Evolutionary conservation across 2,888 invertebrate genomes (phyloP).

Genomic region (Holacanthella duospinosa): DNA sequence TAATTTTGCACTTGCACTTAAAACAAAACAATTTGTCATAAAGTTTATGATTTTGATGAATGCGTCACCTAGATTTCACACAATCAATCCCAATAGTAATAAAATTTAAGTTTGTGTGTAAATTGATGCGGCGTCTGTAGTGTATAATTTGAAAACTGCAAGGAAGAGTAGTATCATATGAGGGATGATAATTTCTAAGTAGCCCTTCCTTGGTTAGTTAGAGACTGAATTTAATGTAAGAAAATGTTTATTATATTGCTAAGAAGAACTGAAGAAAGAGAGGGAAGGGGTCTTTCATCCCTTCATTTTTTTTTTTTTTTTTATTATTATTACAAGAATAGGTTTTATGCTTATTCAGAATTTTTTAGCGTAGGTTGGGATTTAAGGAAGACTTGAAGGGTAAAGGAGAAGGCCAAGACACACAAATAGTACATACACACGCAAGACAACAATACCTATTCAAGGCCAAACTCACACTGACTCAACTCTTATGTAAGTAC

Average conservation of each 20-base stretch:
- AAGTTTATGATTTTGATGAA: too few species aligned
- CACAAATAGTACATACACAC: neutral
- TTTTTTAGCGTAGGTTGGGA: constrained; percentile 2
- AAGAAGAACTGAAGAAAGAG: neutral
- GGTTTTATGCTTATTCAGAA: constrained; percentile 4
- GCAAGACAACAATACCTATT: neutral
- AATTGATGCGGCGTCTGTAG: too few species aligned
- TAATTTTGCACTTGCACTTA: too few species aligned
- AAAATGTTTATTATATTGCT: neutral
- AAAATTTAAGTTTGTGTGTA: too few species aligned
- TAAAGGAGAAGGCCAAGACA: neutral
- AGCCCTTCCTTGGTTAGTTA: too few species aligned
- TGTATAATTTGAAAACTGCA: too few species aligned
- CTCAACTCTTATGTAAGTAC: constrained; percentile 4
- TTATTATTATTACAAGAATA: neutral
- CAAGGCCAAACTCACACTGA: constrained; percentile 2
- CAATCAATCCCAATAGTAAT: too few species aligned
- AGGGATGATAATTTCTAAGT: too few species aligned
- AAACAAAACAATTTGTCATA: too few species aligned
- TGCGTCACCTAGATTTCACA: too few species aligned
- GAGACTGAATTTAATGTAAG: neutral
- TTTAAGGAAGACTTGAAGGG: neutral
- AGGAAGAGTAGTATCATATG: too few species aligned
- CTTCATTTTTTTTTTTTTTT: neutral
- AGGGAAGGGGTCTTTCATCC: neutral